These are phyloP conservation scores for Archips crataeganus DNA, from an alignment of 2,888 invertebrate genomes.

Conservation along the genomic window DNA sequence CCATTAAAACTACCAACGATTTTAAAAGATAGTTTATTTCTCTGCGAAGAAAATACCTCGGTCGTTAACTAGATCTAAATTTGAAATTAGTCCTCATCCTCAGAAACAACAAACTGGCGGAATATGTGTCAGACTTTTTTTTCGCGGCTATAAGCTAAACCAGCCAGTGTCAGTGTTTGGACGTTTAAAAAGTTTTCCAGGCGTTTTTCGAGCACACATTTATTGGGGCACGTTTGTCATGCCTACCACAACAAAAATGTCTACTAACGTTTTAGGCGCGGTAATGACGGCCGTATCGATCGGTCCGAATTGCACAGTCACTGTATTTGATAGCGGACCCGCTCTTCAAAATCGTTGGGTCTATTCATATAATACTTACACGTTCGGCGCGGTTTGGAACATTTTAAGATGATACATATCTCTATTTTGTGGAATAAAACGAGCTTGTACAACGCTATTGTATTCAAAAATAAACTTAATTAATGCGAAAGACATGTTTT, in stretches of 20 bases:
- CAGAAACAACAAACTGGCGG: neutral
- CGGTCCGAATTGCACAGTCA: constrained; percentile 69
- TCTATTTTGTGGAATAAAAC: constrained; percentile 31
- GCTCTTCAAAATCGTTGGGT: constrained; percentile 54
- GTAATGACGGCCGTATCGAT: constrained; percentile 66
- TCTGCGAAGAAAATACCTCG: constrained; percentile 1
- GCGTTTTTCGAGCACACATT: constrained; percentile 27
- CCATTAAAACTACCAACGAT: constrained; percentile 23
- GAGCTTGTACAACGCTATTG: constrained; percentile 15
- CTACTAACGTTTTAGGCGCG: constrained; percentile 49
- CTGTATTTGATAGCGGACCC: constrained; percentile 69
- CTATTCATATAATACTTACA: constrained; percentile 42
- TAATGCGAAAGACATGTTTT: constrained; percentile 22
- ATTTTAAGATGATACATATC: constrained; percentile 37
- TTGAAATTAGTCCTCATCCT: constrained; percentile 6
- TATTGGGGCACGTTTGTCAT: constrained; percentile 39
- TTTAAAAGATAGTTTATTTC: constrained; percentile 12
- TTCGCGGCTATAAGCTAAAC: neutral
- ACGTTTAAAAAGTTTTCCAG: constrained; percentile 7
- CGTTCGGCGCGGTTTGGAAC: constrained; percentile 36
- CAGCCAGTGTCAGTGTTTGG: constrained; percentile 3
- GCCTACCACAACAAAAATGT: constrained; percentile 43
- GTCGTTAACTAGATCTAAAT: constrained; percentile 9
- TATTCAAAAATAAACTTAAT: constrained; percentile 16
- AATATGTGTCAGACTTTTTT: neutral